Evolutionary conservation across 2,797 vertebrate genomes (phyloP).

Genomic region (Tokudaia muenninki): DNA sequence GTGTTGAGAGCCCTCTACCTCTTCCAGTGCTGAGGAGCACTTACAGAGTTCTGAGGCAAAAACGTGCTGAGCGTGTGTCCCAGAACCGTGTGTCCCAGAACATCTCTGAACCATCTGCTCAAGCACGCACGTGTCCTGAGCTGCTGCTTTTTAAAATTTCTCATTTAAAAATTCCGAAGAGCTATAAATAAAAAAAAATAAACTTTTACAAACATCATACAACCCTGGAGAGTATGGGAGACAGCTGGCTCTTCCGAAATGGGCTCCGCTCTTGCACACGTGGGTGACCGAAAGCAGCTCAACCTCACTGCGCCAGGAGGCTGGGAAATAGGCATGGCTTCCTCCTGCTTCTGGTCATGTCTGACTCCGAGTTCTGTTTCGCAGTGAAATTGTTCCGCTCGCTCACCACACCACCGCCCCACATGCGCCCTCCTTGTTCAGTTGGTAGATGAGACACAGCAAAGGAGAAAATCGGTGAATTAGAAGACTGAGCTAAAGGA

Average conservation of each 20-base stretch:
- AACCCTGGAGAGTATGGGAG: constrained; percentile 13
- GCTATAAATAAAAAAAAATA: constrained; percentile 45
- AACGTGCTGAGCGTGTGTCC: neutral
- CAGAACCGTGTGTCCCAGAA: neutral
- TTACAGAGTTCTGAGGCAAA: neutral
- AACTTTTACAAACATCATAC: constrained; percentile 10
- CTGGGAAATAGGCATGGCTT: neutral
- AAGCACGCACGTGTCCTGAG: constrained; percentile 56
- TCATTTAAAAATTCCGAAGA: constrained; percentile 77
- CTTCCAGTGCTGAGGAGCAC: fast-evolving
- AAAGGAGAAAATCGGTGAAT: constrained; percentile 2
- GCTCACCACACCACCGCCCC: neutral
- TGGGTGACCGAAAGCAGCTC: neutral
- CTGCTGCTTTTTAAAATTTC: constrained; percentile 60
- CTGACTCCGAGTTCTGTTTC: neutral
- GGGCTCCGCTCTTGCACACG: neutral
- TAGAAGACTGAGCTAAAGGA: neutral
- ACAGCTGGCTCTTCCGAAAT: neutral
- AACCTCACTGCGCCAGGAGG: neutral
- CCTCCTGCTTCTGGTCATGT: neutral
- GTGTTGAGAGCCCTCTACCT: neutral
- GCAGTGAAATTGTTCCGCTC: neutral
- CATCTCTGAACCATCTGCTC: constrained; percentile 10
- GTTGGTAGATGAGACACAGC: neutral
- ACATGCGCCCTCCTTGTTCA: neutral